phyloP scores from a whole-genome alignment of 2,797 vertebrate genomes.

The Spondyliosoma cantharus region DNA sequence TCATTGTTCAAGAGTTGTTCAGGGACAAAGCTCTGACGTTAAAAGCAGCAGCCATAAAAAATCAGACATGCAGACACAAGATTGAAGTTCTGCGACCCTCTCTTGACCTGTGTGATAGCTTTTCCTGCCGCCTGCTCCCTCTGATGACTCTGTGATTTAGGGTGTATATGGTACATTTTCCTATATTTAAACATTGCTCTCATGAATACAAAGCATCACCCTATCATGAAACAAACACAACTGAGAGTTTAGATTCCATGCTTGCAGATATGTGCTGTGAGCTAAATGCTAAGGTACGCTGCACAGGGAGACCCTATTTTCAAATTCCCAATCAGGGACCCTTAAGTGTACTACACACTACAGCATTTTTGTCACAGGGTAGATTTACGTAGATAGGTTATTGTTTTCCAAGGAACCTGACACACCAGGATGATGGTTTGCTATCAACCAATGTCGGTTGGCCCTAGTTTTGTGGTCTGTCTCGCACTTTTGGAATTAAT shows the following conservation, averaged over 20 bases:
- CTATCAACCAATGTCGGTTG: no score
- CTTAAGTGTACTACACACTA: no score
- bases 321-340: no score
- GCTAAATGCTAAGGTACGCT: not conserved
- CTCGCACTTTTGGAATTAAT: no score
- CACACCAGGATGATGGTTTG: no score
- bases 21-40: constrained; percentile 20
- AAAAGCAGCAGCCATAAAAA: constrained; percentile 13
- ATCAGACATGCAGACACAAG: not conserved
- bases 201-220: not conserved
- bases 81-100: not conserved
- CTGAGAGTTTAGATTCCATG: not conserved
- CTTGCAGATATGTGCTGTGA: not conserved
- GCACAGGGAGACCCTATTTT: no score
- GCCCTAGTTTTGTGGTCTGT: no score
- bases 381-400: no score
- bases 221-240: not conserved
- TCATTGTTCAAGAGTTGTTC: constrained; percentile 28
- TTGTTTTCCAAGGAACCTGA: no score
- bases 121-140: not conserved
- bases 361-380: no score
- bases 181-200: not conserved
- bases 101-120: not conserved
- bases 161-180: not conserved
- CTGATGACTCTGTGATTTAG: not conserved